A percentile compares a stretch with the other conserved stretches of the same genome.
These are phyloP conservation scores for Sebastiscus tertius DNA, from an alignment of 2,797 vertebrate species.

Conservation along the genomic window DNA sequence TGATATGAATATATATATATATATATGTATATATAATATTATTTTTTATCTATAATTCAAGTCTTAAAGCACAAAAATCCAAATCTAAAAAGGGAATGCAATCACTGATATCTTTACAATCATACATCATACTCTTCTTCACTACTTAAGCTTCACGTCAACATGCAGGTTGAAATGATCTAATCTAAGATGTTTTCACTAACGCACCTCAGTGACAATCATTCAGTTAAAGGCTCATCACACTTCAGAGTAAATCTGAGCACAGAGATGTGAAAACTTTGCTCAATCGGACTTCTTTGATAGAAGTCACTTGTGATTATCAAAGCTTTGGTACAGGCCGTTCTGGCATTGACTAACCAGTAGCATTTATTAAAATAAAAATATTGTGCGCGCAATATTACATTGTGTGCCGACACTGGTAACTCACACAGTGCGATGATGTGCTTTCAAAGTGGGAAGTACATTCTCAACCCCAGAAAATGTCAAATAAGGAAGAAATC, in stretches of 20 bases:
- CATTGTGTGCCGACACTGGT: background rate
- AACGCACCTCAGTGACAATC: background rate
- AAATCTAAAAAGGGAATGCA: slow-evolving; percentile 57
- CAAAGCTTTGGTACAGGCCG: background rate
- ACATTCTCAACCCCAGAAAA: background rate
- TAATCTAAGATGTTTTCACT: background rate
- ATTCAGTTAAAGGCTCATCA: background rate
- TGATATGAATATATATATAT: background rate
- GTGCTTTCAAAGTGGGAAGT: background rate
- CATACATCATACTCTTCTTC: background rate
- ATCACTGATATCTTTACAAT: slow-evolving; percentile 22
- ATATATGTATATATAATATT: background rate
- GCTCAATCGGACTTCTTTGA: background rate
- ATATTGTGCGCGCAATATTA: background rate
- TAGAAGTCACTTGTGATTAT: slow-evolving; percentile 33
- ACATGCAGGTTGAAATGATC: slow-evolving; percentile 3
- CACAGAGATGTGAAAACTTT: background rate
- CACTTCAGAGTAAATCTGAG: background rate
- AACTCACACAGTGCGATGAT: background rate
- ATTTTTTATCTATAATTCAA: slow-evolving; percentile 24
- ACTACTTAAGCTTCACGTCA: background rate
- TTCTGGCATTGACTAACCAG: background rate
- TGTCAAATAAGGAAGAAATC: background rate
- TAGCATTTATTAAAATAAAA: background rate
- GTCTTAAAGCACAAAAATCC: slow-evolving; percentile 23